These are phyloP conservation scores for Drosophila setifemur DNA, from an alignment of 1,140 invertebrate genomes.

Conservation along the genomic window DNA sequence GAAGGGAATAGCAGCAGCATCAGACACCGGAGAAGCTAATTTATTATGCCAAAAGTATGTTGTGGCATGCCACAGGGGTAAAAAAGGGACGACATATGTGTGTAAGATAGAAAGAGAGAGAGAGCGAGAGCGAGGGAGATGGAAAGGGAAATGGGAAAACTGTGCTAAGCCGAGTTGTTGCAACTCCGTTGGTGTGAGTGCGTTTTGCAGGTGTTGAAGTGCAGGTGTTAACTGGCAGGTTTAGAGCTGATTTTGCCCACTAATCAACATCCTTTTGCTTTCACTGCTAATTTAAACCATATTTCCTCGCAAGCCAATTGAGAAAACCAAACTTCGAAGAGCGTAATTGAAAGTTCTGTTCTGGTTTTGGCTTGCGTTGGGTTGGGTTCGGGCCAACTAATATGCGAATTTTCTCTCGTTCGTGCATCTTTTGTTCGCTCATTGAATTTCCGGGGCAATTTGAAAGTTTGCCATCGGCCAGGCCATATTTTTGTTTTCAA, in stretches of 20 bases:
- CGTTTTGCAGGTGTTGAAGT: constrained; percentile 44
- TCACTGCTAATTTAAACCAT: constrained; percentile 15
- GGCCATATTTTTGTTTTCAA: constrained; percentile 72
- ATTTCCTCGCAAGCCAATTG: constrained; percentile 6
- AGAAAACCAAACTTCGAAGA: neutral
- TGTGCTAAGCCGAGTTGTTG: constrained; percentile 33
- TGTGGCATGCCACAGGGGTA: constrained; percentile 35
- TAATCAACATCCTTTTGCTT: constrained; percentile 18
- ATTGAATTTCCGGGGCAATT: constrained; percentile 43
- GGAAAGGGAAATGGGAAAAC: constrained; percentile 17
- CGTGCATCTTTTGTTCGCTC: constrained; percentile 7
- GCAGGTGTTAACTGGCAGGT: constrained; percentile 59
- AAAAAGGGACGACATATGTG: constrained; percentile 10
- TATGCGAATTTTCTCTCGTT: neutral
- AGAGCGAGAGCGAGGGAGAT: neutral
- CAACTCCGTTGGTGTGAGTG: neutral
- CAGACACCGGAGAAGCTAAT: constrained; percentile 55
- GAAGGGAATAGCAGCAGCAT: constrained; percentile 13
- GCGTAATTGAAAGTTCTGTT: constrained; percentile 1
- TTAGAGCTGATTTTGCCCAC: constrained; percentile 26
- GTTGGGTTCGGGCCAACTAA: neutral
- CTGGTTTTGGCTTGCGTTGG: too few relatives aligned
- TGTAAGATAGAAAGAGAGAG: neutral
- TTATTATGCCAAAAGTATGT: constrained; percentile 73
- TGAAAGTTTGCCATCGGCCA: constrained; percentile 32